Conservation (phyloP, 2,113 vertebrate genomes). For the Phyllostomus discolor region DNA sequence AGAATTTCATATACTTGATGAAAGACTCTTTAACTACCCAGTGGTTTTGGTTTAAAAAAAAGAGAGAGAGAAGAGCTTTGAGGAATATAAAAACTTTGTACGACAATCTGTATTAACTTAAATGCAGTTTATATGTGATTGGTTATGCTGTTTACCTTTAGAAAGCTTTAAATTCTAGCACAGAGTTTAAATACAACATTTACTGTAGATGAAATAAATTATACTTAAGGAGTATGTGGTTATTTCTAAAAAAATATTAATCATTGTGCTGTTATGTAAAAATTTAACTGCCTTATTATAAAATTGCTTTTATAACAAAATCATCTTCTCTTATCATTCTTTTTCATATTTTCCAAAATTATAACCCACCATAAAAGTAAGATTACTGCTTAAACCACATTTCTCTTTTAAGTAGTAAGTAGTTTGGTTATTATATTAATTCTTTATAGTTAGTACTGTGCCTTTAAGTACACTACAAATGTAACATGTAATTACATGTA, state of each 20-base stretch:
- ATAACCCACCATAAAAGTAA: neutral
- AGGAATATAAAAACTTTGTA: neutral
- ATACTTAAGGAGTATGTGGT: neutral
- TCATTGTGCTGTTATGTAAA: neutral
- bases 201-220: neutral
- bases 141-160: neutral
- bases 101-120: neutral
- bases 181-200: neutral
- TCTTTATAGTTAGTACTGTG: neutral
- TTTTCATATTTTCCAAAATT: neutral
- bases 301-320: neutral
- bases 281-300: neutral
- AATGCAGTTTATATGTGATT: neutral
- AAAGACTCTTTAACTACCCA: neutral
- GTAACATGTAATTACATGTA: neutral
- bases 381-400: neutral
- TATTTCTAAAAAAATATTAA: neutral
- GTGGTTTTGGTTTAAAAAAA: neutral
- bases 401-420: neutral
- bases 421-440: neutral
- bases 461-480: neutral
- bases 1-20: neutral
- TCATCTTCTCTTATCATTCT: neutral
- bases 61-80: neutral
- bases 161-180: neutral